A percentile compares a stretch with the other conserved stretches of the same genome.
These are phyloP conservation scores for Anolis sagrei DNA, from an alignment of 2,113 vertebrate species.

Conservation along the genomic window DNA sequence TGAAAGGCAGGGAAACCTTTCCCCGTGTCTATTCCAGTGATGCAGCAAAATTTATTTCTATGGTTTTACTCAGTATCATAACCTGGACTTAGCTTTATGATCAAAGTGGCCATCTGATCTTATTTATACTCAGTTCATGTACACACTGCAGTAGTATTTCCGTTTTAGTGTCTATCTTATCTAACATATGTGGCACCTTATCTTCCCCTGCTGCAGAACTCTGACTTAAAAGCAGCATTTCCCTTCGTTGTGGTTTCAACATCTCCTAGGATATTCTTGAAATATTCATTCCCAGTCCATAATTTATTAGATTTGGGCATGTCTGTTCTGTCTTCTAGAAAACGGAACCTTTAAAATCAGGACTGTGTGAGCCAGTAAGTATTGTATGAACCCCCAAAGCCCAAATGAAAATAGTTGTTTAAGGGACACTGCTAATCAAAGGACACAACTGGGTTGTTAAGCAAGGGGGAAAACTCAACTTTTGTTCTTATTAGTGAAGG, in stretches of 20 bases:
- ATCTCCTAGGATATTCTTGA: neutral
- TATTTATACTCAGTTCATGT: slow-evolving; percentile 28
- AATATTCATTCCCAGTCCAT: neutral
- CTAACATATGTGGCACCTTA: neutral
- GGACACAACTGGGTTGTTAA: neutral
- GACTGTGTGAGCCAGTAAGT: neutral
- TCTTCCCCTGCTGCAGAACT: slow-evolving; percentile 13
- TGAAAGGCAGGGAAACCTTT: neutral
- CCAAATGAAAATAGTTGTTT: neutral
- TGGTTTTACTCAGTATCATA: slow-evolving; percentile 21
- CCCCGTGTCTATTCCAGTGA: neutral
- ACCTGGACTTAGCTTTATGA: slow-evolving; percentile 10
- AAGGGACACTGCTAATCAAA: neutral
- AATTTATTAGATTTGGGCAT: slow-evolving; percentile 20
- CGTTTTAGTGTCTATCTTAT: neutral
- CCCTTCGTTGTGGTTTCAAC: neutral
- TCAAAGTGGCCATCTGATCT: slow-evolving; percentile 6
- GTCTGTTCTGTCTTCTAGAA: neutral
- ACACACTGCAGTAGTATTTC: neutral
- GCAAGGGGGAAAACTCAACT: neutral
- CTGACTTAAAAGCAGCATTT: neutral
- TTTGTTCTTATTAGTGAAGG: neutral
- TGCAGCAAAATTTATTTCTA: neutral
- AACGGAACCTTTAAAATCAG: slow-evolving; percentile 27
- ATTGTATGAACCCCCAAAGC: slow-evolving; percentile 1